Evolutionary conservation across 2,888 invertebrate species (phyloP).

Genomic region (Melanotus villosus): DNA sequence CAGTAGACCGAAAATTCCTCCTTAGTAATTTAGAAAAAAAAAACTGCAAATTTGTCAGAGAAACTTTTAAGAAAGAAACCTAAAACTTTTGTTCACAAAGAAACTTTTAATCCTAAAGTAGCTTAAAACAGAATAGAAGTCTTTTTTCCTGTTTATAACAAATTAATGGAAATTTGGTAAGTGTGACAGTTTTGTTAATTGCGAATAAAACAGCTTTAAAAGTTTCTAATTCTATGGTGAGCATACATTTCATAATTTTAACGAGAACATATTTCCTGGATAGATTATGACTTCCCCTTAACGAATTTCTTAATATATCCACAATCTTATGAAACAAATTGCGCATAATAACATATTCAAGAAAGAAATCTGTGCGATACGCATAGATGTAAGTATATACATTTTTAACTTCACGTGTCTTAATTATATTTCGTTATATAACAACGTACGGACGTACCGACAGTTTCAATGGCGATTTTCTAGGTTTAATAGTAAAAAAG

Average conservation of each 20-base stretch:
- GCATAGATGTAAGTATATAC: not conserved
- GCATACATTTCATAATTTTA: conserved; percentile 26
- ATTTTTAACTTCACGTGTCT: not conserved
- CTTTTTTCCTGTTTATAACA: too few species aligned
- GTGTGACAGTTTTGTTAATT: not conserved
- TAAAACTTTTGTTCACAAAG: not conserved
- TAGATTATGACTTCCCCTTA: conserved; percentile 42
- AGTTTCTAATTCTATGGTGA: conserved; percentile 10
- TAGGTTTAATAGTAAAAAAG: too few species aligned
- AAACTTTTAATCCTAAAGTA: too few species aligned
- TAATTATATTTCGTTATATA: too few species aligned
- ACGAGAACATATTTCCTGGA: conserved; percentile 36
- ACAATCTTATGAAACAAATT: conserved; percentile 23
- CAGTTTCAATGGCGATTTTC: too few species aligned
- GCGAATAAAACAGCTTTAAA: too few species aligned
- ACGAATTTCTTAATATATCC: conserved; percentile 37
- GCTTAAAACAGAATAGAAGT: too few species aligned
- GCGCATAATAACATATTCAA: conserved; percentile 20
- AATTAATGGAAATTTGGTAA: too few species aligned
- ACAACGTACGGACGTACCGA: too few species aligned
- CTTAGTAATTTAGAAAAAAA: conserved; percentile 45
- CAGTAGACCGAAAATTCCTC: conserved; percentile 46
- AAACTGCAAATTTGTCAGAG: conserved; percentile 45
- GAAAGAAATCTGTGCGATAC: conserved; percentile 7
- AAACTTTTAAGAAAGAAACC: conserved; percentile 38